Base-by-base conservation (phyloP, 2,888 invertebrate genomes). In the Terebella lapidaria region DNA sequence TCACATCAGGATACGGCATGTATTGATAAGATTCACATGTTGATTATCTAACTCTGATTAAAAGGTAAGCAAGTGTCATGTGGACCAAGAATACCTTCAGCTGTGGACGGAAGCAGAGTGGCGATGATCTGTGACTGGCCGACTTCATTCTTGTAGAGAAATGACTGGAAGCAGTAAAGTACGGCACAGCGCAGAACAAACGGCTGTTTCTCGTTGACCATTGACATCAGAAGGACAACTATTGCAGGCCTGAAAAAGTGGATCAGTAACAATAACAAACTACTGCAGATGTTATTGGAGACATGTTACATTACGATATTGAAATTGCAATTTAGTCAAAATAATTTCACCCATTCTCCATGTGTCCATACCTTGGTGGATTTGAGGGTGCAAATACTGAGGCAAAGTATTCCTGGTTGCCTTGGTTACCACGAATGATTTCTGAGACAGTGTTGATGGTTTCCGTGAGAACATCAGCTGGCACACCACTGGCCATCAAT, bases 161-260 rank as follows among this genome's bases (percentile, higher is more conserved):
- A 99, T 78, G 94, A 94, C 83, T 97, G 89, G 81, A 99, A 96
- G 79, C 94, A 95, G 81, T 99, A 99, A 0, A 99, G 86, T 1
- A 97, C 94, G 0, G 97, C 91, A 78, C 94, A 94, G 64, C 99
- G 88, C 73, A 91, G 80, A 0, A 83, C 83, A 76, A 97, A 90
- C 0, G 94, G 91, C 78, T 99, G 99, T 74, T 94, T 95, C 78
- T 99, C 97, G 79, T 96, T 95, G 54, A 81, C 93, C 94, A 99
- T 96, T 0, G 96, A 95, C 91, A 96, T 93, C 5, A 99, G 83
- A 4, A 99, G 84, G 49, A 97, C 92, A 0, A 97, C 91, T 57
- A 97, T 88, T 0, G 94, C 94, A 0, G 96, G 92, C 59, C 95
- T 87, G 29, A 28, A 25, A 53, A 53, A 35, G 10, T 35, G 42